Evolutionary conservation across 1,140 invertebrate species (phyloP).

Genomic region (Ips typographus): DNA sequence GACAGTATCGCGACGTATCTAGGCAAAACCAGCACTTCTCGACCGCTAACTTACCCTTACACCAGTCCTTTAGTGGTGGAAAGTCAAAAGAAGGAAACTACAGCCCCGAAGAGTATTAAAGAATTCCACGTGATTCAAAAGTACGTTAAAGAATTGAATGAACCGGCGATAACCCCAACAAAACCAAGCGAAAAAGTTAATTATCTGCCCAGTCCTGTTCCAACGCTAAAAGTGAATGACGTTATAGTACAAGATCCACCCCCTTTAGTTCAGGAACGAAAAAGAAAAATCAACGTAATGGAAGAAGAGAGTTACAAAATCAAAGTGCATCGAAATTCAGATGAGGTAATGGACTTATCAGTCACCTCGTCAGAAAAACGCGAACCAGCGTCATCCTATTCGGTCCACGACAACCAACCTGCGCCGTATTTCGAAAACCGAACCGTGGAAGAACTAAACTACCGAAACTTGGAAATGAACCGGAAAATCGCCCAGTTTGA

Average conservation of each 20-base stretch:
- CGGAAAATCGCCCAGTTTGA: slow-evolving; percentile 4
- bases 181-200: not conserved
- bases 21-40: slow-evolving; percentile 41
- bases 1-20: slow-evolving; percentile 39
- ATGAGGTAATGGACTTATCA: slow-evolving; percentile 48
- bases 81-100: not conserved
- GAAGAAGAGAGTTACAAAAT: slow-evolving; percentile 32
- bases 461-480: slow-evolving; percentile 7
- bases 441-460: slow-evolving; percentile 12
- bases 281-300: slow-evolving; percentile 38
- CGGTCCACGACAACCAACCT: too few species aligned
- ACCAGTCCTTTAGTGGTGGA: slow-evolving; percentile 26
- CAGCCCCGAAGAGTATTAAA: slow-evolving; percentile 40
- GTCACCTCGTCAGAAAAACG: slow-evolving; percentile 21
- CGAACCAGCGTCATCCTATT: not conserved
- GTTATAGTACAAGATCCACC: slow-evolving; percentile 27
- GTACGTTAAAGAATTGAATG: slow-evolving; percentile 31
- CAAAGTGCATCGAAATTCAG: slow-evolving; percentile 38
- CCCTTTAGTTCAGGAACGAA: slow-evolving; percentile 33
- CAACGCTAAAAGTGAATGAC: slow-evolving; percentile 43
- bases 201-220: slow-evolving; percentile 29
- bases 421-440: not conserved
- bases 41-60: slow-evolving; percentile 51
- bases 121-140: slow-evolving; percentile 45
- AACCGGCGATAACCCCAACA: not conserved